Percentiles rank a stretch among this genome's conserved stretches.
phyloP scores from a whole-genome alignment of 2,888 invertebrate species.

The Tiphia femorata region DNA sequence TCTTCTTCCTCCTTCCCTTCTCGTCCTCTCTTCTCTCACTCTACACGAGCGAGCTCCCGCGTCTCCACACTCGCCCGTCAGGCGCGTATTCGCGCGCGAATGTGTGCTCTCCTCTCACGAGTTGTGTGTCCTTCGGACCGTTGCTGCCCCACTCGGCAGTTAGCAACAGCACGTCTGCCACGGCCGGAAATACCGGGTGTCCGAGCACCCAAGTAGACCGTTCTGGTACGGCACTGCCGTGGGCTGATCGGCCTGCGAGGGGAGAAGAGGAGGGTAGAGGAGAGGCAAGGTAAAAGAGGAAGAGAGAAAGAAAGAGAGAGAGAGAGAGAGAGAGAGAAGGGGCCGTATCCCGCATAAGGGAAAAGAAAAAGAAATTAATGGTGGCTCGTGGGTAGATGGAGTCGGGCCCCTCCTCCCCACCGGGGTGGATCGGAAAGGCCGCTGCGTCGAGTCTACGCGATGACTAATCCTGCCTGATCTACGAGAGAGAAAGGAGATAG shows the following conservation, averaged over 20 bases:
- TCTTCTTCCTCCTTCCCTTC: conserved; percentile 5
- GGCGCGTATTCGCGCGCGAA: conserved; percentile 6
- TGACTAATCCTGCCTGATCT: no score
- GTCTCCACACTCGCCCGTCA: conserved; percentile 15
- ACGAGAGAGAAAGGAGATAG: no score
- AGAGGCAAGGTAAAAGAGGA: neutral
- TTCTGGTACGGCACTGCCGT: conserved; percentile 4
- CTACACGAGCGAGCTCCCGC: conserved; percentile 14
- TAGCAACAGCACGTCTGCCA: conserved; percentile 48
- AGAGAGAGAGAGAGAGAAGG: neutral
- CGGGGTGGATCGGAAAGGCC: no score
- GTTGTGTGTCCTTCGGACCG: conserved; percentile 50
- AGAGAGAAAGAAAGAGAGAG: conserved; percentile 5
- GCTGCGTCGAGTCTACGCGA: no score
- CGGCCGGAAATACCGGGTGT: conserved; percentile 64
- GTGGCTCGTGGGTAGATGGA: no score
- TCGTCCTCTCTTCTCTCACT: conserved; percentile 9
- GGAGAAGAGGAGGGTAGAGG: neutral
- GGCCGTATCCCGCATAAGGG: no score
- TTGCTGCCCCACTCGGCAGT: conserved; percentile 50
- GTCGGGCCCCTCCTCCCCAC: no score
- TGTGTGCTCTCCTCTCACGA: conserved; percentile 26
- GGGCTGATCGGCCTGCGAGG: neutral
- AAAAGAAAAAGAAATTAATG: no score
- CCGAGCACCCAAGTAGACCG: conserved; percentile 27